A percentile compares a stretch with the other conserved stretches of the same genome.
Conservation (phyloP, 2,797 vertebrate genomes). For the Poeciliopsis paucimaculata region DNA sequence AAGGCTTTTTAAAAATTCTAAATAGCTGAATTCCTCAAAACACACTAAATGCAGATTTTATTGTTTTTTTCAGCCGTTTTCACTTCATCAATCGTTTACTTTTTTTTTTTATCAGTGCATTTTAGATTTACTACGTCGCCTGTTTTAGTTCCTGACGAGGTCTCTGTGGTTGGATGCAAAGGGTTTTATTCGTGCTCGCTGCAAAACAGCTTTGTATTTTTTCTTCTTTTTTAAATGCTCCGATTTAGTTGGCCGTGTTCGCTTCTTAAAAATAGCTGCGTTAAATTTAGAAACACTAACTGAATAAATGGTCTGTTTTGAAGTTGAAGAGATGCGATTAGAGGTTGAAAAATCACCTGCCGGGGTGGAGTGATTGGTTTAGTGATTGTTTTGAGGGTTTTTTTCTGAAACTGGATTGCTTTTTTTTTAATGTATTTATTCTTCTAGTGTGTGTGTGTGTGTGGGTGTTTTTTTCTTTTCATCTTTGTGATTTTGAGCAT, state of each 20-base stretch:
- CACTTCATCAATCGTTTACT: background rate
- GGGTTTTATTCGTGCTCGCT: background rate
- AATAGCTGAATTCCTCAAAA: background rate
- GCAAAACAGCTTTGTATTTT: background rate
- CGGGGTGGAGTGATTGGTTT: background rate
- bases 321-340: background rate
- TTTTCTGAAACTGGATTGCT: background rate
- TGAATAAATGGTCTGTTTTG: background rate
- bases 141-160: background rate
- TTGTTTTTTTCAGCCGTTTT: background rate
- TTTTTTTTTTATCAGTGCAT: background rate
- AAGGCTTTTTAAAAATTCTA: background rate
- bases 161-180: background rate
- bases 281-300: background rate
- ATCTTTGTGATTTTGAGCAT: background rate
- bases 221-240: background rate
- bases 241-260: background rate
- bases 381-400: slow-evolving; percentile 1
- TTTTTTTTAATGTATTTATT: background rate
- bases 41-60: background rate
- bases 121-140: background rate
- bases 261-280: background rate
- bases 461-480: no score
- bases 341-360: background rate
- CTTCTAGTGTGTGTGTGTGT: no score